phyloP scores from a whole-genome alignment of 2,888 invertebrate species.

The Caenorhabditis sinica region DNA sequence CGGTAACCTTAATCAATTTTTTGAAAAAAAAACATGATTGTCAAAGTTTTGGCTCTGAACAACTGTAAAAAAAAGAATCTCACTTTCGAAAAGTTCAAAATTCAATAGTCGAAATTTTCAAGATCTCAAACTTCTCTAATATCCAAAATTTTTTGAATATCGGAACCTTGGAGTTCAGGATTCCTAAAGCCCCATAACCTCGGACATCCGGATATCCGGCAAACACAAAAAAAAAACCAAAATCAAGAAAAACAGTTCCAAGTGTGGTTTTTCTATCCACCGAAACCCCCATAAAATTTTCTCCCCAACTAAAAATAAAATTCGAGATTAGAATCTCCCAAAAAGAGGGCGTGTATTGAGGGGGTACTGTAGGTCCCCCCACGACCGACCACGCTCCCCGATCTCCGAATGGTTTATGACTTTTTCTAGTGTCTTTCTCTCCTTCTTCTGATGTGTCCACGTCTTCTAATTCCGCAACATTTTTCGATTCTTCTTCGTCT shows the following conservation, averaged over 20 bases:
- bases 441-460: slow-evolving; percentile 1
- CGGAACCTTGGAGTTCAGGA: no score
- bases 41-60: no score
- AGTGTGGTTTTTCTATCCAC: not conserved
- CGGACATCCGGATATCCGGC: no score
- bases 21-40: no score
- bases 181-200: no score
- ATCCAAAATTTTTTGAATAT: no score
- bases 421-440: slow-evolving; percentile 50
- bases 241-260: not conserved
- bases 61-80: no score
- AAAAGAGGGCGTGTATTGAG: not conserved
- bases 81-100: no score
- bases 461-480: slow-evolving; percentile 31
- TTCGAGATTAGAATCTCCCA: slow-evolving; percentile 37
- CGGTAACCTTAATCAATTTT: no score
- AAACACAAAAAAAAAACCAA: no score
- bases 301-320: not conserved
- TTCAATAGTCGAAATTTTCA: no score
- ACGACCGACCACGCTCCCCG: slow-evolving; percentile 18
- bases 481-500: not conserved
- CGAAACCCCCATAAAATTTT: not conserved
- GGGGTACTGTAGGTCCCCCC: slow-evolving; percentile 48
- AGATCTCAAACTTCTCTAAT: no score
- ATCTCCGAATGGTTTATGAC: slow-evolving; percentile 54